These are phyloP conservation scores for Lithophane socia DNA, from an alignment of 2,888 invertebrate genomes.

Conservation along the genomic window DNA sequence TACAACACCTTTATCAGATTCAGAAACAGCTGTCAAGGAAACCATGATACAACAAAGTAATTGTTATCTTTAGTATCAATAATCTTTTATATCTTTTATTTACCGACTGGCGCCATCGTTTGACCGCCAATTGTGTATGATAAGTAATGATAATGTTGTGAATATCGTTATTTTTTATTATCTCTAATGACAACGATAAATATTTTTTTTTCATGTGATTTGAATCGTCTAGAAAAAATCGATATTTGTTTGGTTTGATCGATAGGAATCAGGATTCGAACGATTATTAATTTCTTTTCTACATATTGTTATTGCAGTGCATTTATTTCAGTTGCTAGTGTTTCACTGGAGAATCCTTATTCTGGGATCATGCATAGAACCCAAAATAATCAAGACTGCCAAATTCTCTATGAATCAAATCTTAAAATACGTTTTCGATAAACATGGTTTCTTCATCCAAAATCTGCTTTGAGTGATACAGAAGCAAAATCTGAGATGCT, in stretches of 20 bases:
- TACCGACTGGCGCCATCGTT: constrained; percentile 80
- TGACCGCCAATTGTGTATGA: constrained; percentile 74
- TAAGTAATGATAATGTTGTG: constrained; percentile 69
- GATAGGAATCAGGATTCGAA: neutral
- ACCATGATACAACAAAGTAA: constrained; percentile 43
- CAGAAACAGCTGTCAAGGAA: constrained; percentile 48
- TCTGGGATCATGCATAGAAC: no score
- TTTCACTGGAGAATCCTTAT: fast-evolving
- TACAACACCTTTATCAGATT: constrained; percentile 54
- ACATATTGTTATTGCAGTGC: neutral
- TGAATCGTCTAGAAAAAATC: constrained; percentile 34
- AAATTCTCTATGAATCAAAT: neutral
- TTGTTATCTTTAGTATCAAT: constrained; percentile 61
- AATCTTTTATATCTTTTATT: constrained; percentile 61
- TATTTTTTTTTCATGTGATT: constrained; percentile 13
- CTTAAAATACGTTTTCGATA: neutral
- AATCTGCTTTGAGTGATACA: neutral
- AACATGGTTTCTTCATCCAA: neutral
- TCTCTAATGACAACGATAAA: constrained; percentile 68
- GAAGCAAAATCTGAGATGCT: neutral
- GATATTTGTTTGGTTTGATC: neutral
- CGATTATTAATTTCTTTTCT: neutral
- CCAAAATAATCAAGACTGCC: neutral
- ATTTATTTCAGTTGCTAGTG: neutral
- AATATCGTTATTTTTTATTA: constrained; percentile 68